Base-by-base conservation (phyloP, 2,797 vertebrate genomes). In the Sebastes steindachneri region DNA sequence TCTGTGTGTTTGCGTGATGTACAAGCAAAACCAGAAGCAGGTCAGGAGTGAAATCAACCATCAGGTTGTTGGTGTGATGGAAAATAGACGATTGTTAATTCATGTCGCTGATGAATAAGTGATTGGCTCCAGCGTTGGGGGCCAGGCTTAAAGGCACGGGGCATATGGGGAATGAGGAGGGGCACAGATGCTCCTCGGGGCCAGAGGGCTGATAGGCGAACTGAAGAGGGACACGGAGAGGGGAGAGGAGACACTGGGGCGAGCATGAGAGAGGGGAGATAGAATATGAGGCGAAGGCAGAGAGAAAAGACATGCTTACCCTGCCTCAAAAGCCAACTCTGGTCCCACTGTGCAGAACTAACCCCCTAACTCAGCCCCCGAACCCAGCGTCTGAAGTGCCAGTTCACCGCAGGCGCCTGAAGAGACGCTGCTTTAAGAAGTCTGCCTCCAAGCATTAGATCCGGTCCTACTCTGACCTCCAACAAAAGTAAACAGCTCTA, bases 51-150 rank as follows among this genome's bases (percentile, higher is more conserved):
- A 90, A 90, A 89, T 86, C 73, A 83, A 66, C 90, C 89, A 84
- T 87, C 83, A 85, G 85, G 79, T 88, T 89, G 89, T 88, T 92
- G 88, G 90, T 92, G 81, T 84, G 87, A 89, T 91, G 93, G 94
- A 93, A 94, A 94, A 90, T 73, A 80, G 83, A 60, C 1, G 4
- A 94, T 94, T 92, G 87, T 88, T 95, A 91, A 95, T 95, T 94
- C 86, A 94, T 94, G 89, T 73, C 6, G 73, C 80, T 87, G 81
- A 91, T 95, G 84, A 95, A 95, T 94, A 91, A 94, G 86, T 94
- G 82, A 94, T 94, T 73, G 64, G 67, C 74, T 86, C 72, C 82
- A 86, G 83, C 2, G 76, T 89, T 86, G 77, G 80, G 85, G 90
- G 89, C 83, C 77, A 86, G 79, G 87, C 92, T 91, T 87, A 69